Evolutionary conservation across 2,888 invertebrate genomes (phyloP), one percentile per base, ranked within the genome.

Genomic region (Chymomyza caudatula): DNA sequence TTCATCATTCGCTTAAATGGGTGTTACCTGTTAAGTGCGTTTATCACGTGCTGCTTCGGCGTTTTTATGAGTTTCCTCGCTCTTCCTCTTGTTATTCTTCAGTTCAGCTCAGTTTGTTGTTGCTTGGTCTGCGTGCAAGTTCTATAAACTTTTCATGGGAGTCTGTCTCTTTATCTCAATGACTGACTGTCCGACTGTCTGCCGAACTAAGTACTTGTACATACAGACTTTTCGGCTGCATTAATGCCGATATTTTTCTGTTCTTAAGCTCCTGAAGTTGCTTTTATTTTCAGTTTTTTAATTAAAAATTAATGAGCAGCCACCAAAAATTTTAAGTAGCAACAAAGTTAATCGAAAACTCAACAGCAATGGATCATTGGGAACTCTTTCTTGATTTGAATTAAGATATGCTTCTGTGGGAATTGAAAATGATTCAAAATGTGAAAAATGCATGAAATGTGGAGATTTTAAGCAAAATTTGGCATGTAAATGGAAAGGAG

Each of bases 21-120:
- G 86, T 76, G 85, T 80, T 79, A 83, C 87, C 85, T 88, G 88
- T 85, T 88, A 88, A 88, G 81, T 80, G 84, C 83, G 83, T 83
- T 86, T 84, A 87, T 88, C 87, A 83, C 82, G 86, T 83, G 86
- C 85, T 81, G 81, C 67, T 63, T 58, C 52, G 67, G 53, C 66
- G 53, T 62, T 73, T 78, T 80, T 85, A 74, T 69, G 81, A 67
- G 74, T 63, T 71, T 72, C 60, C 49, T 56, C 20, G 8, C 53
- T 15, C 25, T 17, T 17, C 17, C 23, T 56, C 42, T 11, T 29
- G 29, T 29, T 29, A 29, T 29, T 29, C 29, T 29, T 5, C 29
- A 2, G 2, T 29, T 8, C 29, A 11, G 23, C 5, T 37, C 55
- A 4, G 29, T 44, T 49, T 65, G 58, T 51, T 23, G 47, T 20